phyloP scores from a whole-genome alignment of 2,113 vertebrate species.

The Zeus faber region DNA sequence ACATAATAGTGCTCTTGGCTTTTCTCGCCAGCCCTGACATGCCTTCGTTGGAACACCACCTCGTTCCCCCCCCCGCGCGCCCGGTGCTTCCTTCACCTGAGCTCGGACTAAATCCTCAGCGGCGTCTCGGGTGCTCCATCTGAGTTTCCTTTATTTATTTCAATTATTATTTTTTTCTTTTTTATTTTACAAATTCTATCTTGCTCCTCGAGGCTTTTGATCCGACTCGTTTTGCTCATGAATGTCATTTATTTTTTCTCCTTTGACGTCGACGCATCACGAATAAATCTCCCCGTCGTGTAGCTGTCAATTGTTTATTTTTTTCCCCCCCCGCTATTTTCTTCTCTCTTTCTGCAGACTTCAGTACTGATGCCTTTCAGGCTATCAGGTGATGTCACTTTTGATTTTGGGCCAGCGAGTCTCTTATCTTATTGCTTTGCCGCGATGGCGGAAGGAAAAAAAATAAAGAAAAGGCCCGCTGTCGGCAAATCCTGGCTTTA shows the following conservation, averaged over 20 bases:
- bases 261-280: background rate
- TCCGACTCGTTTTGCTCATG: background rate
- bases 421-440: conserved; percentile 60
- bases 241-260: background rate
- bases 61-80: background rate
- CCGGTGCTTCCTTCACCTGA: conserved; percentile 7
- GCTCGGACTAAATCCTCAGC: conserved; percentile 18
- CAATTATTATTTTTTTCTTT: too few relatives aligned
- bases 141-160: background rate
- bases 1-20: background rate
- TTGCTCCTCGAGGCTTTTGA: too few relatives aligned
- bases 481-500: conserved; percentile 40
- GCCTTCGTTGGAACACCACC: background rate
- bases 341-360: conserved; percentile 9
- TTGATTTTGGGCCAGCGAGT: conserved; percentile 62
- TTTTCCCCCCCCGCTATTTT: background rate
- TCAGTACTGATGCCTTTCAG: conserved; percentile 17
- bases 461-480: conserved; percentile 22
- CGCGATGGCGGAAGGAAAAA: conserved; percentile 2
- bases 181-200: too few relatives aligned
- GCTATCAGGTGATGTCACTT: conserved; percentile 54
- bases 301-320: conserved; percentile 10
- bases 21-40: background rate
- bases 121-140: too few relatives aligned
- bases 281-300: conserved; percentile 17